phyloP scores from a whole-genome alignment of 1,140 invertebrate genomes.

The Eriocheir sinensis region DNA sequence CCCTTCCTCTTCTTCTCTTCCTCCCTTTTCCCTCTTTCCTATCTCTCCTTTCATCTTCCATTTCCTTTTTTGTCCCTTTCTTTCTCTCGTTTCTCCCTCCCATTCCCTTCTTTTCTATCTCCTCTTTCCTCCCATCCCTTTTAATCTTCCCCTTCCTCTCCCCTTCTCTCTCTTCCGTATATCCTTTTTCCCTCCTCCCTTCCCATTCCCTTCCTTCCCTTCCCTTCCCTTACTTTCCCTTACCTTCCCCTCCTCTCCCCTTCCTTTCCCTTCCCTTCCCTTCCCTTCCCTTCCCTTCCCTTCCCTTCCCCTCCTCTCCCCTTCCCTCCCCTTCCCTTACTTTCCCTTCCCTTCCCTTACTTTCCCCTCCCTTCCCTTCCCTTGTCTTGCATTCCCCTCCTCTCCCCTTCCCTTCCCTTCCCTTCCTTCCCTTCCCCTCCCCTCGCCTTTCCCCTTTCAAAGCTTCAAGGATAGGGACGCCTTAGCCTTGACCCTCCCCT shows the following conservation, averaged over 20 bases:
- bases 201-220: no score
- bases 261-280: conserved; percentile 33
- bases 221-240: neutral
- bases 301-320: neutral
- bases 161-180: no score
- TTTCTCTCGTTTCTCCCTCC: no score
- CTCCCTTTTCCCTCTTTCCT: neutral
- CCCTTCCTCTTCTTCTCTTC: neutral
- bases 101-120: no score
- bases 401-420: neutral
- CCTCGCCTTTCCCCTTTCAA: neutral
- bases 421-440: neutral
- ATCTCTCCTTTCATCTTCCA: no score
- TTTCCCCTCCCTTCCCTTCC: neutral
- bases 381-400: neutral
- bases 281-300: conserved; percentile 31
- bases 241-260: neutral
- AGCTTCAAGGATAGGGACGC: no score
- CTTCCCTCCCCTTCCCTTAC: conserved; percentile 18
- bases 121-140: no score
- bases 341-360: no score
- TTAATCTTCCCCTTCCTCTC: no score
- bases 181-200: no score
- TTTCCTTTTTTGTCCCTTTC: no score
- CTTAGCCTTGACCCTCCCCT: no score